Evolutionary conservation across 1,140 invertebrate genomes (phyloP), one percentile per base, ranked within the genome.

Genomic region (Homarus americanus): DNA sequence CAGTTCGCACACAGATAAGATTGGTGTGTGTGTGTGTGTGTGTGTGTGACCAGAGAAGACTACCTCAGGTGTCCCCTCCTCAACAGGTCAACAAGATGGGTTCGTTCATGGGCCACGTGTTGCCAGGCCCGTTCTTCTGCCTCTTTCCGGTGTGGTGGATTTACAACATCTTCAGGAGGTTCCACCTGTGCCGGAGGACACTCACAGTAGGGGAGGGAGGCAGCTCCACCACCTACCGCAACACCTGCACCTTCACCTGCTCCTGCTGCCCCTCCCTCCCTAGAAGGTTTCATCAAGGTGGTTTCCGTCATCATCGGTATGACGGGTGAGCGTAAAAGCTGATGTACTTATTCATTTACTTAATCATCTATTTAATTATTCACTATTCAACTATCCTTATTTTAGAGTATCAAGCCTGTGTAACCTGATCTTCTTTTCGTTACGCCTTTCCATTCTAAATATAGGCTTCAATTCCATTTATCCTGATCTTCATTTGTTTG

Each of bases 111-210:
- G 91, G 91, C 34, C 95, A 95, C 91, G 93, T 94, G 10, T 91
- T 95, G 15, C 95, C 95, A 7, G 95, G 95, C 66, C 93, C 94
- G 15, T 95, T 95, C 85, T 95, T 95, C 93, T 92, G 94, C 17
- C 17, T 93, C 0, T 95, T 95, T 93, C 93, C 93, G 0, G 10
- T 95, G 41, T 95, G 95, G 95, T 95, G 95, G 94, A 93, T 93
- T 0, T 92, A 94, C 34, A 93, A 93, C 41, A 93, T 94, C 32
- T 94, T 94, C 80, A 36, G 34, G 32, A 53, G 79, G 32, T 92
- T 38, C 82, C 78, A 73, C 69, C 44, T 84, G 40, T 76, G 69
- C 7, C 24, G 10, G 75, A 32, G 82, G 4, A 73, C 53, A 2
- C 36, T 4, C 0, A 7, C 4, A 38, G 49, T 12, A n/a, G 73